Percentiles rank a stretch among this genome's conserved stretches.
Evolutionary conservation across 2,888 invertebrate genomes (phyloP).

Genomic region (Acheta domesticus): DNA sequence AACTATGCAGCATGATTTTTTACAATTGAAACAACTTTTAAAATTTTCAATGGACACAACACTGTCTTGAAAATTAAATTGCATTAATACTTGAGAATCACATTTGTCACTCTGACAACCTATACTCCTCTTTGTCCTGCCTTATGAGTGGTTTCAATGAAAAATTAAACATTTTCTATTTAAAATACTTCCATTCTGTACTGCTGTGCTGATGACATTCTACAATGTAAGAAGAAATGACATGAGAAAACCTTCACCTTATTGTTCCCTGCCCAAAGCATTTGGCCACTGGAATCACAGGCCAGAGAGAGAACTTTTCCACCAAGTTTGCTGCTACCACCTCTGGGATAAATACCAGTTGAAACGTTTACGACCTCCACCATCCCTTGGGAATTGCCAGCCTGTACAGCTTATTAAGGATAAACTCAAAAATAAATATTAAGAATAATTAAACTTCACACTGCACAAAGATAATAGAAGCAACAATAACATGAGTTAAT

Average conservation of each 20-base stretch:
- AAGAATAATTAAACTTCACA: background rate
- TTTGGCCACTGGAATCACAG: conserved; percentile 72
- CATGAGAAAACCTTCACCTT: conserved; percentile 49
- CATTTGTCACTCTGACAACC: no score
- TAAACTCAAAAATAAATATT: background rate
- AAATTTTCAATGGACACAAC: no score
- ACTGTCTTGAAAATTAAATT: no score
- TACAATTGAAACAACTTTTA: no score
- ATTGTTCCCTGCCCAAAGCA: conserved; percentile 81
- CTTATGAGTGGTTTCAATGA: no score
- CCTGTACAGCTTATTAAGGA: conserved; percentile 46
- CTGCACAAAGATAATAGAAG: background rate
- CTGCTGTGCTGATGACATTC: no score
- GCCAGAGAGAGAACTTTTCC: conserved; percentile 62
- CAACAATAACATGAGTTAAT: background rate
- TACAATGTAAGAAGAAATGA: no score
- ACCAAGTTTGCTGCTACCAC: conserved; percentile 53
- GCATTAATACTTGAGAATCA: no score
- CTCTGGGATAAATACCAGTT: conserved; percentile 73
- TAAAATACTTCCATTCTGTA: no score
- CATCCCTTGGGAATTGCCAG: conserved; percentile 69
- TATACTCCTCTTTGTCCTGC: no score
- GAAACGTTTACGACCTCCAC: conserved; percentile 79
- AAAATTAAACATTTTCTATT: no score
- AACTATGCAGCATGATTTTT: no score